Evolutionary conservation across 2,888 invertebrate genomes (phyloP).

Genomic region (Lithodes maja): DNA sequence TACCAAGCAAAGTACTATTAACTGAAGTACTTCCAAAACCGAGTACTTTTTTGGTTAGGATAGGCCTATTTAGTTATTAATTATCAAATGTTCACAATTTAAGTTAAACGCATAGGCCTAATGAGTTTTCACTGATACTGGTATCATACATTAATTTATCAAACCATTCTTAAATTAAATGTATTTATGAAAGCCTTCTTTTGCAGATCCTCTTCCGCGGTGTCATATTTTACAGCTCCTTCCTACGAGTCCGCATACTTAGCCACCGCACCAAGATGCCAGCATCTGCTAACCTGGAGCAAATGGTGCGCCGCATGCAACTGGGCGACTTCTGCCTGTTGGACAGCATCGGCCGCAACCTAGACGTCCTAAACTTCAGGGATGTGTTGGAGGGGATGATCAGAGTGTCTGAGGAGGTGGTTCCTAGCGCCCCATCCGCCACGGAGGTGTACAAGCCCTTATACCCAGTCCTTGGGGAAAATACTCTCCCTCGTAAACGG

Average conservation of each 20-base stretch:
- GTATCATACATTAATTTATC: too few relatives aligned
- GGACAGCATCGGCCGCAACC: slow-evolving; percentile 58
- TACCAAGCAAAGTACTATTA: too few relatives aligned
- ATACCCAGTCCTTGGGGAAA: neutral
- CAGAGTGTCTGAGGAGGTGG: slow-evolving; percentile 8
- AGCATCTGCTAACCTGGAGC: slow-evolving; percentile 22
- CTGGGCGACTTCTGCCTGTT: slow-evolving; percentile 69
- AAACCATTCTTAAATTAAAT: too few relatives aligned
- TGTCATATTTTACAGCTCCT: slow-evolving; percentile 28
- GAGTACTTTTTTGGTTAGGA: too few relatives aligned
- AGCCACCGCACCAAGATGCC: slow-evolving; percentile 22
- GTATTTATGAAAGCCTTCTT: too few relatives aligned
- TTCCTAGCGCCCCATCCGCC: neutral
- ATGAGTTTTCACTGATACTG: too few relatives aligned
- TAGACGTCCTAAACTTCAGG: slow-evolving; percentile 54
- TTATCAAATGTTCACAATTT: too few relatives aligned
- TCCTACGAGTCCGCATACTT: slow-evolving; percentile 43
- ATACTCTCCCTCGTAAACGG: slow-evolving; percentile 42
- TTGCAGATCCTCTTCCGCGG: too few relatives aligned
- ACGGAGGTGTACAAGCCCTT: slow-evolving; percentile 45
- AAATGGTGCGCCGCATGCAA: slow-evolving; percentile 44
- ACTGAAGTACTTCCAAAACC: too few relatives aligned
- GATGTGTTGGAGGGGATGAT: slow-evolving; percentile 47
- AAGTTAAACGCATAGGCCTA: too few relatives aligned
- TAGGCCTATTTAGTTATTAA: too few relatives aligned